phyloP scores from a whole-genome alignment of 23 tunicate species.

The Diplosoma virens region DNA sequence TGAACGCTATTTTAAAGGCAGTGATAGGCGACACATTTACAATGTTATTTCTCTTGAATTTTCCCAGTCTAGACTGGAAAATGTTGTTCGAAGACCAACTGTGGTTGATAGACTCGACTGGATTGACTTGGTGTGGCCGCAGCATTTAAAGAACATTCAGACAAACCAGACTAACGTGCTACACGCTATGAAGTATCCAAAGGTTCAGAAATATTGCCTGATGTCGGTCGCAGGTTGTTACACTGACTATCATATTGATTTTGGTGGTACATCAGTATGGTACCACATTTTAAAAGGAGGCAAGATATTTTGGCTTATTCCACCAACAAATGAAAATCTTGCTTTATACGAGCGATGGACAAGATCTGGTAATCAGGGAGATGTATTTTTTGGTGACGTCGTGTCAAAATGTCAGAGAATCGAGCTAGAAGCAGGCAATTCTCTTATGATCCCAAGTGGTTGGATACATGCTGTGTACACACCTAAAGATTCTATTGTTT shows the following conservation, averaged over 20 bases:
- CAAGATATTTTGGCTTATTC: constrained; percentile 93
- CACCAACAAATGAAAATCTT: constrained; percentile 86
- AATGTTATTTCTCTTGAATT: constrained; percentile 95
- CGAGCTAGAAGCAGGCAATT: constrained; percentile 74
- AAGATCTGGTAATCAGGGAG: constrained; percentile 81
- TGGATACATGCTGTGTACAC: constrained; percentile 99
- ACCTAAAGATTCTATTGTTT: constrained; percentile 90
- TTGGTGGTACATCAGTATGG: constrained; percentile 99
- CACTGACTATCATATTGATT: constrained; percentile 98
- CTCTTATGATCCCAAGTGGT: constrained; percentile 95
- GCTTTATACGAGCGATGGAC: constrained; percentile 85
- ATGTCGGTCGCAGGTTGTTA: constrained; percentile 93
- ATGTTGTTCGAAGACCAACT: constrained; percentile 62
- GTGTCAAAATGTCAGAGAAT: constrained; percentile 86
- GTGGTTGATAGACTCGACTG: constrained; percentile 82
- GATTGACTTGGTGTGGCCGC: constrained; percentile 92
- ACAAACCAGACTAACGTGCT: constrained; percentile 43
- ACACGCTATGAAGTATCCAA: constrained; percentile 79
- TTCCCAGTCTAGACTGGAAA: constrained; percentile 71
- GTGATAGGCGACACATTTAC: constrained; percentile 71
- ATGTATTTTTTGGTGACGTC: constrained; percentile 85
- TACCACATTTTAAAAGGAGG: constrained; percentile 94
- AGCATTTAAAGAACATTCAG: constrained; percentile 65
- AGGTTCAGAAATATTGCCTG: constrained; percentile 95
- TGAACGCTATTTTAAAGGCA: constrained; percentile 66